phyloP scores from a whole-genome alignment of 1,140 invertebrate genomes.

The Glossosoma conforme region DNA sequence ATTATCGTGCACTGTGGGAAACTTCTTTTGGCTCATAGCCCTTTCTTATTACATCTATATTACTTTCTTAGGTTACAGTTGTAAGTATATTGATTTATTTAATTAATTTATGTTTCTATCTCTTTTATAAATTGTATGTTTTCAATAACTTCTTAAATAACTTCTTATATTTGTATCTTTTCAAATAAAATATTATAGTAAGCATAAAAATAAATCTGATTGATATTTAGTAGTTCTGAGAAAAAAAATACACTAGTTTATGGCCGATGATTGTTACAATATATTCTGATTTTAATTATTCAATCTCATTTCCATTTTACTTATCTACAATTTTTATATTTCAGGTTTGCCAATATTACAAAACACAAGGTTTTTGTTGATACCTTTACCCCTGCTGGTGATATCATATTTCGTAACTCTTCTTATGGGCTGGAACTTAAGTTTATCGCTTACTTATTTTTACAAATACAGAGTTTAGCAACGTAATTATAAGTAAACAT shows the following conservation, averaged over 20 bases:
- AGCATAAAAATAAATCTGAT: too few species aligned
- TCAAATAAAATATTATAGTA: too few species aligned
- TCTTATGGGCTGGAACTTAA: conserved; percentile 65
- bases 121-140: not conserved
- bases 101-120: not conserved
- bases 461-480: conserved; percentile 67
- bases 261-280: too few species aligned
- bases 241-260: too few species aligned
- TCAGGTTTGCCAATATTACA: conserved; percentile 86
- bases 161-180: too few species aligned
- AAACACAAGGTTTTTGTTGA: conserved; percentile 82
- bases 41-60: conserved; percentile 94
- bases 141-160: too few species aligned
- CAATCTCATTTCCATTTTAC: too few species aligned
- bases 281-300: too few species aligned
- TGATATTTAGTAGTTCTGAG: too few species aligned
- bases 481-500: too few species aligned
- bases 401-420: conserved; percentile 79
- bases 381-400: conserved; percentile 75
- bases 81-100: conserved; percentile 56
- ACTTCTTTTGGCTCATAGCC: conserved; percentile 91
- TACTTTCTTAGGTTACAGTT: conserved; percentile 96
- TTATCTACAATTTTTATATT: conserved; percentile 37
- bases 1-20: conserved; percentile 80
- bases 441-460: conserved; percentile 70